Evolutionary conservation across 2,113 vertebrate species (phyloP).

Genomic region (Protobothrops mucrosquamatus): DNA sequence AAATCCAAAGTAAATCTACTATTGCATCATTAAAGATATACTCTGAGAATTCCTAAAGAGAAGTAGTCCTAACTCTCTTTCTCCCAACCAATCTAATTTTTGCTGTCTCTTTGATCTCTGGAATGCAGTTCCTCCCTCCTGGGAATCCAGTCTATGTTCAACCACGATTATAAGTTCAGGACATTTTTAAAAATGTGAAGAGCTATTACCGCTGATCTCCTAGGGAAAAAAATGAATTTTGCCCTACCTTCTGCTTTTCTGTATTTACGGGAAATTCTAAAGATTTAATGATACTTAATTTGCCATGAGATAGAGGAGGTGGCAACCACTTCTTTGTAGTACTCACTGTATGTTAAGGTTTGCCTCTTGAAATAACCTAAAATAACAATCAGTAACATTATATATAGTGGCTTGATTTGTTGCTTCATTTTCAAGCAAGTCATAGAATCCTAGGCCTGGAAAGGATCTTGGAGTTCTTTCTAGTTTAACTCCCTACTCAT

Average conservation of each 20-base stretch:
- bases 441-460: not conserved
- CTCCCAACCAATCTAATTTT: no score
- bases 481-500: not conserved
- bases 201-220: not conserved
- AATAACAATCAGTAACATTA: conserved; percentile 16
- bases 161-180: not conserved
- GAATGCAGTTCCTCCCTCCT: no score
- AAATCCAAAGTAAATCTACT: no score
- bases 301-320: not conserved
- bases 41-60: no score
- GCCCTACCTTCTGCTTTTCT: not conserved
- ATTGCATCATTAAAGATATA: no score
- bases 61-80: no score
- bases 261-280: not conserved
- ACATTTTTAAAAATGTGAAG: not conserved
- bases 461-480: not conserved
- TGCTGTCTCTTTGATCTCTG: no score
- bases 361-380: conserved; percentile 10
- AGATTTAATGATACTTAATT: not conserved
- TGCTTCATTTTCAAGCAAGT: not conserved
- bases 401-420: conserved; percentile 32
- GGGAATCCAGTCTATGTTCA: no score
- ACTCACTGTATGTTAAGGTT: not conserved
- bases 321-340: not conserved
- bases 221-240: not conserved